Conservation (phyloP, 2,113 vertebrate species). For the Oreochromis aureus region DNA sequence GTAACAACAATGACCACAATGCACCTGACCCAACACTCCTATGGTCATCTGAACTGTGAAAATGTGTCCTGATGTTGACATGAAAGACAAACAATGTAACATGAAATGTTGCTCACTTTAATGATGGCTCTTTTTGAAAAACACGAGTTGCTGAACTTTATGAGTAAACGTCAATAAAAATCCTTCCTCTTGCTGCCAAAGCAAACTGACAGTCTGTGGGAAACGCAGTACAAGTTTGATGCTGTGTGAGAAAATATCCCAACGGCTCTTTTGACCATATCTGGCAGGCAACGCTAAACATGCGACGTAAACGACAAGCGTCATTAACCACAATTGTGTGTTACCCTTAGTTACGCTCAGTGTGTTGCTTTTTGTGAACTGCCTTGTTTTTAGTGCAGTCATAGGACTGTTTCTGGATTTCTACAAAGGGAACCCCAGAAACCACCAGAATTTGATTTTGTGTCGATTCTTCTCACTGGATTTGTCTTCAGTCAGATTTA, state of each 20-base stretch:
- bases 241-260: conserved; percentile 9
- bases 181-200: conserved; percentile 29
- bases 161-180: conserved; percentile 27
- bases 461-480: not conserved
- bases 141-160: not conserved
- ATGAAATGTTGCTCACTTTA: not conserved
- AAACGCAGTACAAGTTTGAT: conserved; percentile 8
- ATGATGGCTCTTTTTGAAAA: not conserved
- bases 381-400: not conserved
- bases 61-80: not conserved
- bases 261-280: not conserved
- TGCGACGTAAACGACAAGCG: not conserved
- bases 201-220: conserved; percentile 38
- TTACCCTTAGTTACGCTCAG: not conserved
- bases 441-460: not conserved
- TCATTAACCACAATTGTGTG: not conserved
- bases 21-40: not conserved
- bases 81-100: not conserved
- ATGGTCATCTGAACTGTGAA: not conserved
- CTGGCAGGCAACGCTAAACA: not conserved
- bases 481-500: not conserved
- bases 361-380: not conserved
- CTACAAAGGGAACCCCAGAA: not conserved
- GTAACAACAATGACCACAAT: not conserved
- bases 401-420: not conserved